Conservation (phyloP, 1,140 invertebrate genomes). For the Pantala flavescens region DNA sequence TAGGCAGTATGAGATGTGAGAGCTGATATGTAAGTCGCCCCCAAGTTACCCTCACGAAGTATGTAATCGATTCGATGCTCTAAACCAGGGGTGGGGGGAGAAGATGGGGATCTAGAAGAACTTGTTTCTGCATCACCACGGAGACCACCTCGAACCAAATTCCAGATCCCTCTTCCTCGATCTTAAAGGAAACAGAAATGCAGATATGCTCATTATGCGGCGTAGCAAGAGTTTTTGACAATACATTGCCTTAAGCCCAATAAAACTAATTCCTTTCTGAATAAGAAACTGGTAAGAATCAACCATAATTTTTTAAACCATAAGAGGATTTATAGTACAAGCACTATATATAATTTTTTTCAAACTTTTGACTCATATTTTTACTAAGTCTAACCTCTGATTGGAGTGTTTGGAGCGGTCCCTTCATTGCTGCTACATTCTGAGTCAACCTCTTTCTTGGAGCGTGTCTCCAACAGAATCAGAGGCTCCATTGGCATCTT, state of each 20-base stretch:
- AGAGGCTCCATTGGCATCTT: conserved; percentile 34
- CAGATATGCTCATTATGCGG: no score
- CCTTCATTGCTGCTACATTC: conserved; percentile 1
- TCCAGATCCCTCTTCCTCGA: conserved; percentile 41
- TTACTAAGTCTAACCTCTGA: conserved; percentile 1
- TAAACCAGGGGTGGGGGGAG: conserved; percentile 38
- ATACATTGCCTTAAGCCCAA: no score
- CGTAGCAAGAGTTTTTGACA: no score
- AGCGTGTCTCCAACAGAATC: not conserved
- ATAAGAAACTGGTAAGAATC: no score
- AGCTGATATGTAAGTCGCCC: conserved; percentile 51
- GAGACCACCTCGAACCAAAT: conserved; percentile 34
- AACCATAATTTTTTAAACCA: no score
- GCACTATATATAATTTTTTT: no score
- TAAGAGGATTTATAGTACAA: no score
- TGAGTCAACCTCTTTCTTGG: not conserved
- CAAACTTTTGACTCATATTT: no score
- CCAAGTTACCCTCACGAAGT: conserved; percentile 44
- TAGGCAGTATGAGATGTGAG: conserved; percentile 60
- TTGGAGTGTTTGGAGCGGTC: not conserved
- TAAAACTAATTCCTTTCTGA: no score
- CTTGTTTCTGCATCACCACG: not conserved
- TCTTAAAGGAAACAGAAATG: conserved; percentile 23
- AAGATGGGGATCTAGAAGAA: not conserved
- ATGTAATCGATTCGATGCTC: conserved; percentile 56